Evolutionary conservation across 2,113 vertebrate species (phyloP).

Genomic region (Dasypus novemcinctus): DNA sequence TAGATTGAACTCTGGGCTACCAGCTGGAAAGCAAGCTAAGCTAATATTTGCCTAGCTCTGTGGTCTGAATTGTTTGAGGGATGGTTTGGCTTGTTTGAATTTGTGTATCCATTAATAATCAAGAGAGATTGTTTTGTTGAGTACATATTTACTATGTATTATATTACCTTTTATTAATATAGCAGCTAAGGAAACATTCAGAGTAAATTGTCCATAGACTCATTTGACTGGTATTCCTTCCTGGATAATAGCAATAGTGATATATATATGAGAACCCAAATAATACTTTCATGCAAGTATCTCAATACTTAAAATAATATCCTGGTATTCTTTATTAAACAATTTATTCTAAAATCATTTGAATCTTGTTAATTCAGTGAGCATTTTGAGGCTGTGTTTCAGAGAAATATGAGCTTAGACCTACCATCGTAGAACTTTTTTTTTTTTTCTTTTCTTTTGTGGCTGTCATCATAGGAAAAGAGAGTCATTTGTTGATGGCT

Average conservation of each 20-base stretch:
- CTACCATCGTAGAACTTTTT: neutral
- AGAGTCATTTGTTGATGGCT: constrained; percentile 15
- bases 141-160: constrained; percentile 67
- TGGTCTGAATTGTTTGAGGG: constrained; percentile 63
- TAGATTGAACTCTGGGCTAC: constrained; percentile 45
- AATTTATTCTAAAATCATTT: constrained; percentile 22
- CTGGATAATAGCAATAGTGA: constrained; percentile 31
- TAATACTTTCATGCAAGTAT: constrained; percentile 16
- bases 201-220: constrained; percentile 59
- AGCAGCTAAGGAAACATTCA: constrained; percentile 67
- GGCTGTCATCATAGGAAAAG: neutral
- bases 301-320: neutral
- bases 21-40: constrained; percentile 72
- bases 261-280: neutral
- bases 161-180: constrained; percentile 71
- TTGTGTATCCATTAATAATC: constrained; percentile 70
- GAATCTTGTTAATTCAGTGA: constrained; percentile 2
- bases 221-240: constrained; percentile 41
- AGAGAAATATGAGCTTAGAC: neutral
- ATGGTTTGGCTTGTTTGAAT: constrained; percentile 67
- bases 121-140: constrained; percentile 65
- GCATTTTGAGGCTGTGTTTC: neutral
- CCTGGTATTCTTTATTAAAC: neutral
- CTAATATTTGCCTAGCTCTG: constrained; percentile 72
- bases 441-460: neutral